These are phyloP conservation scores for Gymnoscopelus microlampas DNA, from an alignment of 2,797 vertebrate species.

Conservation along the genomic window DNA sequence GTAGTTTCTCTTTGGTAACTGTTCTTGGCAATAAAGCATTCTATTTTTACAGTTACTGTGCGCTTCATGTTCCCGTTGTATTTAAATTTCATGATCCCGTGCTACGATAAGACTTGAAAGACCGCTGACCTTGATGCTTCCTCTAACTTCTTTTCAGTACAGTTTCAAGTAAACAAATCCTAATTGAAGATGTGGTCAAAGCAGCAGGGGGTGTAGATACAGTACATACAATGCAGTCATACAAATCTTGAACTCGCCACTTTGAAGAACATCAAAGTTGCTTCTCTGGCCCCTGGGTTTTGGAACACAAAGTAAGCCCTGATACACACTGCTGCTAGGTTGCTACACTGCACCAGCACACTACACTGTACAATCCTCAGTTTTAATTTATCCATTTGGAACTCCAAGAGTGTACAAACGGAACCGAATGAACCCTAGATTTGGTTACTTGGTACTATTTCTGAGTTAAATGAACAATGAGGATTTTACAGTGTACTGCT, in stretches of 20 bases:
- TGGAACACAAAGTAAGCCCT: constrained; percentile 66
- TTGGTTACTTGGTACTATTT: too few species aligned
- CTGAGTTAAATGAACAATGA: too few species aligned
- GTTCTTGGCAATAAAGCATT: too few species aligned
- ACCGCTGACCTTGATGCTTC: constrained; percentile 11
- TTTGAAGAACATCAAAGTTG: constrained; percentile 81
- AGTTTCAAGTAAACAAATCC: constrained; percentile 23
- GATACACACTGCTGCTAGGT: background rate
- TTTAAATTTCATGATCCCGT: constrained; percentile 2
- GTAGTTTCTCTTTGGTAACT: too few species aligned
- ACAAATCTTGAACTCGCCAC: constrained; percentile 75
- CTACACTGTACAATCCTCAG: background rate
- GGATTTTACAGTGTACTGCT: too few species aligned
- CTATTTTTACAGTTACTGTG: background rate
- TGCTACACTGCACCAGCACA: constrained; percentile 2
- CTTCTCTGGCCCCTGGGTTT: constrained; percentile 77
- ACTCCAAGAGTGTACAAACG: too few species aligned
- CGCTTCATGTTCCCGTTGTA: constrained; percentile 7
- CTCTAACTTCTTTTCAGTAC: constrained; percentile 3
- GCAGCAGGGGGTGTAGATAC: constrained; percentile 38
- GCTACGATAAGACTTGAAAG: constrained; percentile 9
- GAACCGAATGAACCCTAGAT: too few species aligned
- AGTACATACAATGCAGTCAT: constrained; percentile 49
- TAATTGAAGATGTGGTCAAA: constrained; percentile 42
- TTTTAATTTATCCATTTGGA: too few species aligned